phyloP scores from a whole-genome alignment of 2,113 vertebrate species.

The Gymnarchus niloticus region DNA sequence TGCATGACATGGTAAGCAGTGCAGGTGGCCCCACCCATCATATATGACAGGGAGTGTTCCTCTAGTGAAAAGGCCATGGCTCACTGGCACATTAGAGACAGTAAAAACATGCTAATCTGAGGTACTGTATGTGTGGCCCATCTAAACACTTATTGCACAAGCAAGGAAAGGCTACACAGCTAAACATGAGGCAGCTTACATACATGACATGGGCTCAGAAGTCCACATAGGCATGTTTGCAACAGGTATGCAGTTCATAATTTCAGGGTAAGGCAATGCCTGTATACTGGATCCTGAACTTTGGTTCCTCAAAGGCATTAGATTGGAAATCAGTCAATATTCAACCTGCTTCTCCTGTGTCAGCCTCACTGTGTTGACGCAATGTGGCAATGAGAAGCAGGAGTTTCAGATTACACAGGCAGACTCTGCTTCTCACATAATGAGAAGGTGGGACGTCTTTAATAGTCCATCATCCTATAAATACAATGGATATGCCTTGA shows the following conservation, averaged over 20 bases:
- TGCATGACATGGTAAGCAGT: not conserved
- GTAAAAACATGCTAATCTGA: not conserved
- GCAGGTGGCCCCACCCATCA: not conserved
- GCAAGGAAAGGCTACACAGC: not conserved
- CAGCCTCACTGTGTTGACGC: not conserved
- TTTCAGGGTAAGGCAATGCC: no score
- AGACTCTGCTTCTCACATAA: not conserved
- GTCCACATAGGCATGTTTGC: not conserved
- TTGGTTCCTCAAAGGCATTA: not conserved
- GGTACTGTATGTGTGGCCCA: not conserved
- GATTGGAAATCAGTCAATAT: not conserved
- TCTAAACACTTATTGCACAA: not conserved
- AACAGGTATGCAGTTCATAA: not conserved
- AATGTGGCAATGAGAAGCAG: not conserved
- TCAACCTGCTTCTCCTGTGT: not conserved
- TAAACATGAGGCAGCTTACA: not conserved
- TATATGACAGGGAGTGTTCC: not conserved
- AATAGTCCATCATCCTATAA: not conserved
- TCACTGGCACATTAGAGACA: not conserved
- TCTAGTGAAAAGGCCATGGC: not conserved
- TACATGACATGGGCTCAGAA: not conserved
- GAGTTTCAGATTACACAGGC: not conserved
- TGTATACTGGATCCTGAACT: not conserved
- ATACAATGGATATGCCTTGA: not conserved
- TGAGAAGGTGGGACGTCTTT: not conserved